Percentiles rank a stretch among this genome's conserved stretches.
Conservation (phyloP, 2,113 vertebrate genomes). For the Centrocercus urophasianus region DNA sequence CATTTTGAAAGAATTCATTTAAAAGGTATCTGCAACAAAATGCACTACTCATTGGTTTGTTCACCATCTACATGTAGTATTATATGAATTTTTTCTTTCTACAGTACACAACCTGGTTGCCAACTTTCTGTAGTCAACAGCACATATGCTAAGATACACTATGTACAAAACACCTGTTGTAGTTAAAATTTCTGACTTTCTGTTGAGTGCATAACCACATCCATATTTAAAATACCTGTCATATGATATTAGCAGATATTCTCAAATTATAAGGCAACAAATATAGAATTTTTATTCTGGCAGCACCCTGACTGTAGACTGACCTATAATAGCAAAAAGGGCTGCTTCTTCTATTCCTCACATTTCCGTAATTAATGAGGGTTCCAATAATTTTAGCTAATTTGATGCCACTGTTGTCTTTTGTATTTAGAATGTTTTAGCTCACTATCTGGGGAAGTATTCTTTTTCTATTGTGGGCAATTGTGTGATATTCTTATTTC, state of each 20-base stretch:
- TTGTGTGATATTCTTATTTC: not conserved
- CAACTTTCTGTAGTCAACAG: not conserved
- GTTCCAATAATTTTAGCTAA: not conserved
- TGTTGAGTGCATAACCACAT: not conserved
- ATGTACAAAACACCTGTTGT: not conserved
- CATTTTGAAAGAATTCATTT: not conserved
- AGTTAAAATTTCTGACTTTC: not conserved
- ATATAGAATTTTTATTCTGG: not conserved
- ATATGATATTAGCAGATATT: rapidly evolving
- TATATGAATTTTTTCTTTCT: not conserved
- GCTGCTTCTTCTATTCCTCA: not conserved
- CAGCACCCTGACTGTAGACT: not conserved
- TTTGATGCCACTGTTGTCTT: not conserved
- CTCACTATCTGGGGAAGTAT: not conserved
- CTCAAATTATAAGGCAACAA: not conserved
- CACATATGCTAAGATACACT: not conserved
- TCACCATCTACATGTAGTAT: not conserved
- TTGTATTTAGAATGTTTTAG: not conserved
- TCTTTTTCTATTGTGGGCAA: not conserved
- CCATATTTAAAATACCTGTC: not conserved
- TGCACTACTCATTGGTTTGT: not conserved
- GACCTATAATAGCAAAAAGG: not conserved
- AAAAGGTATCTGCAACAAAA: not conserved
- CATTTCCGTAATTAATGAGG: not conserved
- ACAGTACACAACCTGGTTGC: not conserved